Base-by-base conservation (phyloP, 2,113 vertebrate species). In the Callaeas wilsoni region DNA sequence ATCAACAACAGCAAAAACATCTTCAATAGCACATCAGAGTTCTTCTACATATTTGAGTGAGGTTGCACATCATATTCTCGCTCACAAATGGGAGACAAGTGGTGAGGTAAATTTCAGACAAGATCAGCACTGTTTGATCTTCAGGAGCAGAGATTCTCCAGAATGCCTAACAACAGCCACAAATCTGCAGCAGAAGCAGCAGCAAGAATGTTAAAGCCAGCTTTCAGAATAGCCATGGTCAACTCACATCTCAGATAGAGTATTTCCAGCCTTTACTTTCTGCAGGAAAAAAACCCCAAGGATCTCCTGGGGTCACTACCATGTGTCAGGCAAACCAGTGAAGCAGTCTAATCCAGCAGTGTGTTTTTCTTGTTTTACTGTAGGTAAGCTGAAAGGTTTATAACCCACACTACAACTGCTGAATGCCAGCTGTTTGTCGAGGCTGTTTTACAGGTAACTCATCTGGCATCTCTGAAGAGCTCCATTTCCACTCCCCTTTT, bases 301-400 rank as follows among this genome's bases (percentile, higher is more conserved):
- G 49, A 93, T 75, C 65, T 95, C 92, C 70, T 41, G 46, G 30
- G 44, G 53, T 81, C 81, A 89, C 64, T 64, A 73, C 32, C 89
- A 42, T 39, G 94, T 35, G 79, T 44, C 77, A 87, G 85, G 70
- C 49, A 94, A 84, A 63, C 27, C 76, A 83, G 82, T 9, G 7
- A 93, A 92, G 85, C 49, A 84, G 57, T 59, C 42, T 75, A 39
- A 78, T 69, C 75, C 78, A 93, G 77, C 90, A 93, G 89, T 29
- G 91, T 96, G 93, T 93, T 97, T 96, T 95, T 89, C 96, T 84
- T 90, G 87, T 78, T 96, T 96, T 47, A 65, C 33, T 55, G 59
- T 41, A 93, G 92, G 90, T 69, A 95, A 89, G 35, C 9, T 25
- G 76, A 89, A 96, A 96, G 75, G 82, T 91, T 97, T 93, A 80